A percentile compares a stretch with the other conserved stretches of the same genome.
phyloP scores from a whole-genome alignment of 2,888 invertebrate species.

The Sarcophaga subvicina region DNA sequence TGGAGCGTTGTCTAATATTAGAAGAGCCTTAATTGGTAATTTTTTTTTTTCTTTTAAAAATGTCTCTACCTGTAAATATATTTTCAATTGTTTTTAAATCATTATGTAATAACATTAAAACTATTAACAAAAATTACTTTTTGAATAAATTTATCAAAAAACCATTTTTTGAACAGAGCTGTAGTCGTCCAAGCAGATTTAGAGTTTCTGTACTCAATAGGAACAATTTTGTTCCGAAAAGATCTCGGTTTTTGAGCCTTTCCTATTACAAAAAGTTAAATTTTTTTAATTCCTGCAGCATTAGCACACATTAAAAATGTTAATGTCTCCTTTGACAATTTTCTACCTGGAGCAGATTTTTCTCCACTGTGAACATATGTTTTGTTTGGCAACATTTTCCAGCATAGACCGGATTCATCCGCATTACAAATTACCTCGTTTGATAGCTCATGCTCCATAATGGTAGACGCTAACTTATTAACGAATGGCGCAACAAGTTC shows the following conservation, averaged over 20 bases:
- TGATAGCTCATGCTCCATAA: not conserved
- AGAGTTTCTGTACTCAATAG: not conserved
- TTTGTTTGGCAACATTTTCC: too few species aligned
- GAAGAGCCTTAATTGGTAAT: too few species aligned
- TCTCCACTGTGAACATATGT: not conserved
- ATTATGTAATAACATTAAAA: too few species aligned
- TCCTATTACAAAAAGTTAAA: not conserved
- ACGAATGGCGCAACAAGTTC: not conserved
- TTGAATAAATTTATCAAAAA: too few species aligned
- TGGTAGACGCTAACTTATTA: constrained; percentile 1
- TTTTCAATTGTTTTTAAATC: too few species aligned
- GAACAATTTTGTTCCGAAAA: not conserved
- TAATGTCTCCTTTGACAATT: too few species aligned
- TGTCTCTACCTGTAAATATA: too few species aligned
- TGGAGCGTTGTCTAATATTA: not conserved
- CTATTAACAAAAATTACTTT: too few species aligned
- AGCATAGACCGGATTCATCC: too few species aligned
- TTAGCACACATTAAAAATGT: not conserved
- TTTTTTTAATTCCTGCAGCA: not conserved
- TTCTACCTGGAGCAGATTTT: not conserved
- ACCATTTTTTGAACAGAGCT: too few species aligned
- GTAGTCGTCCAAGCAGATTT: too few species aligned
- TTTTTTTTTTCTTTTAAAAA: too few species aligned
- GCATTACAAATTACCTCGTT: not conserved
- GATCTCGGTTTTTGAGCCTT: not conserved